Evolutionary conservation across 2,888 invertebrate genomes (phyloP), one percentile per base, ranked within the genome.

Genomic region (Folsomia candida): DNA sequence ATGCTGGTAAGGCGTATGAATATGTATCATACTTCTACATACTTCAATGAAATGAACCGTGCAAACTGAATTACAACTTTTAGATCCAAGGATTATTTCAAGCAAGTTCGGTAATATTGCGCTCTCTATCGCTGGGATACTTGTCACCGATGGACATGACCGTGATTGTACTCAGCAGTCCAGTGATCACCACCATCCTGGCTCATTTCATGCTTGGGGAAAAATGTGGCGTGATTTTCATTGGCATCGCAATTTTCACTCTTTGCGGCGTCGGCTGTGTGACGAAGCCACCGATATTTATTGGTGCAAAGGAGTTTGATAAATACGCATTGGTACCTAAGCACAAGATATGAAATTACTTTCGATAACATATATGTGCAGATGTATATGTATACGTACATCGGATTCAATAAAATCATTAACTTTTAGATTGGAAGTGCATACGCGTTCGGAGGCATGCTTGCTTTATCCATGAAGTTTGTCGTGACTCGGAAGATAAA

Each of bases 121-220:
- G 71, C 9, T 51, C 64, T 6, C 64, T 27, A 18, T 26, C 71
- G 3, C 60, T 71, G 4, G 14, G 20, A 11, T 71, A 51, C 24
- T 27, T 71, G 14, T 22, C 68, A 0, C 27, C 68, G 2, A 68
- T 67, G 14, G 71, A 71, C 62, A 71, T 71, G 71, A 71, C 71
- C 6, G 71, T 71, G 3, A 71, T 71, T 59, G 71, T 71, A 4
- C 68, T 71, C 68, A 68, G 68, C 27, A 37, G 58, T 24, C 71
- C 71, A 25, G 65, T 71, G 51, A 61, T 71, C 14, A 68, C 68
- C 6, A 71, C 71, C 0, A 47, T 71, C 51, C 29, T 71, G 6
- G 71, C 71, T 26, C 65, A 68, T 51, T 71, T 71, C 51, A 47
- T 71, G 18, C 24, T 71, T 1, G 37, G 47, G 14, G 71, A 71